phyloP scores from a whole-genome alignment of 2,888 invertebrate species.

The Copidosoma aretas region DNA sequence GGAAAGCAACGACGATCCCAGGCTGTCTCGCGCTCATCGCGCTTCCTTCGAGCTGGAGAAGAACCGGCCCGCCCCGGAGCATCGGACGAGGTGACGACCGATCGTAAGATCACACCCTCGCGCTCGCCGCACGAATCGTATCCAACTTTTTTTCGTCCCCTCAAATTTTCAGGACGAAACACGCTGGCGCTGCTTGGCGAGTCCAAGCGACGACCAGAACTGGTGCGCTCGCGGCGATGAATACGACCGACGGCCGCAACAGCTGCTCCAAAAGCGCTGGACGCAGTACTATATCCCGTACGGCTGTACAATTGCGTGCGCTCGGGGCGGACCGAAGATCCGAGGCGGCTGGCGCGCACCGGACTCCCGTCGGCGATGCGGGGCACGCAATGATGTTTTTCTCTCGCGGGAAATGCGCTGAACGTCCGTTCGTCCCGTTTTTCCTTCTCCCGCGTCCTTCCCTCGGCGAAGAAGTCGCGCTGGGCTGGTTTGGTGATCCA shows the following conservation, averaged over 20 bases:
- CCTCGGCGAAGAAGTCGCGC: no score
- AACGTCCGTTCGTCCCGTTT: background rate
- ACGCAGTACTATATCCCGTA: no score
- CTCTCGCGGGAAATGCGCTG: constrained; percentile 17
- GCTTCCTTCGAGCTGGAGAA: constrained; percentile 27
- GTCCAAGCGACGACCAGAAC: constrained; percentile 57
- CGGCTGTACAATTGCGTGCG: no score
- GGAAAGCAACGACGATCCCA: constrained; percentile 18
- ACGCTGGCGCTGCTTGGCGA: constrained; percentile 58
- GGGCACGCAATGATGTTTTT: no score
- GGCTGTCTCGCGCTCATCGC: constrained; percentile 20
- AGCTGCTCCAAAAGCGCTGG: no score
- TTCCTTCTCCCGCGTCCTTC: no score
- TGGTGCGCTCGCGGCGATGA: constrained; percentile 44
- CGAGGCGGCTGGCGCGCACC: no score
- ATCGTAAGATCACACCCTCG: background rate
- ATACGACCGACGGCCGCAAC: background rate
- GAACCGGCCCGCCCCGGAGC: constrained; percentile 39
- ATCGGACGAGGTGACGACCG: constrained; percentile 44
- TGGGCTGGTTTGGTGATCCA: no score
- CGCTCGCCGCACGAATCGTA: background rate
- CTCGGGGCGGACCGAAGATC: no score
- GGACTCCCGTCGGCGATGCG: no score
- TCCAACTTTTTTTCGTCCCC: background rate
- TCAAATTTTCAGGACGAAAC: background rate